Evolutionary conservation across 1,140 invertebrate species (phyloP), one percentile per base, ranked within the genome.

Genomic region (Brachionus rubens): DNA sequence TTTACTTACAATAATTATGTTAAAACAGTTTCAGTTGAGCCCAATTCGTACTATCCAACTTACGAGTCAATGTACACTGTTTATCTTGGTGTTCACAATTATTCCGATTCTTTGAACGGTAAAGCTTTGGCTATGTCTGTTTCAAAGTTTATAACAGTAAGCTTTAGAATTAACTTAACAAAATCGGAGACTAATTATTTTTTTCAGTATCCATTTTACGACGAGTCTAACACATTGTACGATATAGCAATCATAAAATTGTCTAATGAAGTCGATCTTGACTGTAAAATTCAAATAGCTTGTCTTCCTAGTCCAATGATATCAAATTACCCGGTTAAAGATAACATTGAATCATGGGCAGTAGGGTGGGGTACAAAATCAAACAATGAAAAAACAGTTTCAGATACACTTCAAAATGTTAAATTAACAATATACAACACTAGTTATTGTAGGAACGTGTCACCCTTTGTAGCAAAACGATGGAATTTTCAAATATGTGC

Each of bases 401-500:
- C 10, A 3, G 24, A 54, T 3, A 26, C 0, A 14, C n/a, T 65
- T 5, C 59, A 65, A 65, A 40, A 65, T 24, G 33, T 19, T 19
- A 65, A n/a, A 14, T 14, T 65, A n/a, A 65, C 59, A 3, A 9
- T 65, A 14, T 65, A 65, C 28, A 12, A 36, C 10, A 24, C 28
- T 24, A n/a, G 10, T 36, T 21, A 5, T 2, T 65, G 59, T 65
- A 24, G 19, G 6, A 40, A 40, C 7, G 59, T 65, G 36, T 40
- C 3, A 7, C 10, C 28, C 24, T 9, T 1, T 1, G 16, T 36
- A 12, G 10, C 12, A 3, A 65, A 65, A 46, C 10, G 40, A 12
- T 65, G 59, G 59, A 65, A 40, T 28, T 40, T 3, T 10, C 59
- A 65, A 26, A 65, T 65, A 40, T 65, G 59, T n/a, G 59, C 59